Conservation (phyloP, 2,797 vertebrate genomes). For the Molothrus ater region DNA sequence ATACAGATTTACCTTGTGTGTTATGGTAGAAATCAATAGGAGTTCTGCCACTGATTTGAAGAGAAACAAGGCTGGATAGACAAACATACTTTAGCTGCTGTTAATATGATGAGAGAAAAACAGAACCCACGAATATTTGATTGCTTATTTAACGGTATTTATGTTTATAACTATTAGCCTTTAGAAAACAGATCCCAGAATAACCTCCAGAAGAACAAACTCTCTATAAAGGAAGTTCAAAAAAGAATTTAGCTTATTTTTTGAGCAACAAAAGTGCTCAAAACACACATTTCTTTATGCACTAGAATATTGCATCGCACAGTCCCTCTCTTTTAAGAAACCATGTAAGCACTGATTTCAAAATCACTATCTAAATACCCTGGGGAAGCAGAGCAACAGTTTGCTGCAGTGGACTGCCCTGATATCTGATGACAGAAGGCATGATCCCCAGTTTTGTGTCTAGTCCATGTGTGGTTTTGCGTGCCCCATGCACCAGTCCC, state of each 20-base stretch:
- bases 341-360: fast-evolving
- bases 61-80: background rate
- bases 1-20: background rate
- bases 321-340: background rate
- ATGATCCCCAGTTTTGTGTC: fast-evolving
- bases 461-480: background rate
- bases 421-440: background rate
- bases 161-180: background rate
- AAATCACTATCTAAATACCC: background rate
- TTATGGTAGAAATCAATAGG: background rate
- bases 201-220: background rate
- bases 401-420: background rate
- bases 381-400: background rate
- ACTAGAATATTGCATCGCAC: background rate
- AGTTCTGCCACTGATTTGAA: background rate
- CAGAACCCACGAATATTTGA: background rate
- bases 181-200: background rate
- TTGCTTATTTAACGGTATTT: background rate
- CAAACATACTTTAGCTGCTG: background rate
- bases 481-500: background rate
- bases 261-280: background rate
- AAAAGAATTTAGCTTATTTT: background rate
- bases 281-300: background rate
- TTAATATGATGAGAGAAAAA: background rate
- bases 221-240: background rate